These are phyloP conservation scores for Drosophila ogumai DNA, from an alignment of 1,140 invertebrate genomes.

Conservation along the genomic window DNA sequence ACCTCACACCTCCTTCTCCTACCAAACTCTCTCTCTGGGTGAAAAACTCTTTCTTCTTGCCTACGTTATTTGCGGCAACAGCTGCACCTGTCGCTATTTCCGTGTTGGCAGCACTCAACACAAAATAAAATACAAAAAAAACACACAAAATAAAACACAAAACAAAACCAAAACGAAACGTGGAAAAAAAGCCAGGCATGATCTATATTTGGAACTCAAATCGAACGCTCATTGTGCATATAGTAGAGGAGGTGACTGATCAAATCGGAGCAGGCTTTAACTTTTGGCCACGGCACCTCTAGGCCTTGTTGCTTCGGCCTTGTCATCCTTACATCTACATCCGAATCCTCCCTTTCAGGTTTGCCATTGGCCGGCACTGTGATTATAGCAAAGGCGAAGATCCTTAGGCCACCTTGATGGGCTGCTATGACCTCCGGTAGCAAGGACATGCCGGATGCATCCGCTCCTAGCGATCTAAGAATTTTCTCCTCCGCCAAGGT, in stretches of 20 bases:
- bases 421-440: conserved; percentile 87
- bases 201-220: conserved; percentile 22
- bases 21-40: no score
- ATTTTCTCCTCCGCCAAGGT: conserved; percentile 92
- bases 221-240: conserved; percentile 40
- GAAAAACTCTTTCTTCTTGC: conserved; percentile 10
- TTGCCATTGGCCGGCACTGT: conserved; percentile 90
- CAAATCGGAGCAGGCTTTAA: conserved; percentile 76
- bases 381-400: conserved; percentile 95
- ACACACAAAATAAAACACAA: background rate
- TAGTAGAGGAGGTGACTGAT: conserved; percentile 63
- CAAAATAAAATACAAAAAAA: conserved; percentile 1
- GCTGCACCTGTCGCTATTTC: conserved; percentile 53
- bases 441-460: conserved; percentile 97
- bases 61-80: conserved; percentile 28
- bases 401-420: conserved; percentile 93
- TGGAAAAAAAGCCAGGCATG: background rate
- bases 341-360: conserved; percentile 90
- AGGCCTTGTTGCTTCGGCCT: conserved; percentile 85
- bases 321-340: conserved; percentile 85
- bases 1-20: background rate
- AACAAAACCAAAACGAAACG: background rate
- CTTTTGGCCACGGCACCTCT: conserved; percentile 86
- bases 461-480: conserved; percentile 91
- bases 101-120: conserved; percentile 42